Base-by-base conservation (phyloP, 1,140 invertebrate genomes). In the Eueides isabella region DNA sequence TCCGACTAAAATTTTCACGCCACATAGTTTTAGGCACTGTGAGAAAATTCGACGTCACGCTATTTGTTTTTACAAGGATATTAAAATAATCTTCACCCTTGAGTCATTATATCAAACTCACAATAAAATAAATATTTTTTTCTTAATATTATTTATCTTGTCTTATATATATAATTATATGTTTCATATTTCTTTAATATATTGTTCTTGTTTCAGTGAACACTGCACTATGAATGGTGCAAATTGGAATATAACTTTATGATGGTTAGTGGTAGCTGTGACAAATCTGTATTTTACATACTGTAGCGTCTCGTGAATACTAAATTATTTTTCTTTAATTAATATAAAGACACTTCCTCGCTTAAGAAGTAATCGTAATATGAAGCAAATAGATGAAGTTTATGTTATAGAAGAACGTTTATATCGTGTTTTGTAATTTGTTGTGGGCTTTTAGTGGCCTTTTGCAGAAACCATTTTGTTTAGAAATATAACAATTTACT, bases 271-370 rank as follows among this genome's bases (percentile, higher is more conserved):
- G 79, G 77, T 83, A 84, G 87, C 84, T 87, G 87, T 90, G 87
- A 90, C 85, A 82, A 76, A 86, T 74, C 74, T 90, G 84, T 91
- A 89, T 90, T 88, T 87, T 89, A 90, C 81, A 83, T 85, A 81
- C 80, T 71, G 76, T 83, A 82, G 81, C 80, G 76, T 78, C 81
- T 81, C 80, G 79, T 88, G 81, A 91, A 86, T 90, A 91, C 88
- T 92, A 92, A 92, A 91, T 91, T 91, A 92, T 92, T 91, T 90
- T 90, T 82, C 85, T 89, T 84, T 90, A 86, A 75, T 84, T 90
- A 86, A 75, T 90, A 89, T 89, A 89, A 91, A 89, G 81, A 91
- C 86, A 89, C 88, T 85, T 83, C 83, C 87, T 88, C 81, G 84
- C 83, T 82, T 87, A 86, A 87, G 84, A 83, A 83, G 79, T 88